Evolutionary conservation across 1,140 invertebrate genomes (phyloP).

Genomic region (Drosophila parvula): DNA sequence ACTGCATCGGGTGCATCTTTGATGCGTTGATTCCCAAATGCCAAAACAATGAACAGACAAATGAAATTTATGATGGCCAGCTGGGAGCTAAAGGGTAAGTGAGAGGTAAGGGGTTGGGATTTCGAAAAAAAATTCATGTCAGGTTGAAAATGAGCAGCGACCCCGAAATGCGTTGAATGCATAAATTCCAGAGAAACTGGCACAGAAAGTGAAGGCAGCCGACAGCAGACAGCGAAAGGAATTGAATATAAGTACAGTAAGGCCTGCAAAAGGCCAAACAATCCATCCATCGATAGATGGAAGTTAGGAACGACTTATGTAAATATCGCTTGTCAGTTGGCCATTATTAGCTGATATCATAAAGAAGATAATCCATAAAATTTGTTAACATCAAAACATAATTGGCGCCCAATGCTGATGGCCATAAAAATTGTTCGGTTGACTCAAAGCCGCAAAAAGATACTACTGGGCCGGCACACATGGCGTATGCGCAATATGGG

Average conservation of each 20-base stretch:
- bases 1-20: constrained; percentile 18
- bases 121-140: constrained; percentile 25
- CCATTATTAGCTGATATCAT: constrained; percentile 7
- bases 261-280: neutral
- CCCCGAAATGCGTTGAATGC: constrained; percentile 31
- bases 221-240: neutral
- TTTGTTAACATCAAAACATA: constrained; percentile 44
- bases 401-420: constrained; percentile 32
- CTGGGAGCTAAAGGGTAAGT: neutral
- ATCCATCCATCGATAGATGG: neutral
- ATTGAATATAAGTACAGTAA: constrained; percentile 2
- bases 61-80: constrained; percentile 48
- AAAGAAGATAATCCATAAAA: constrained; percentile 39
- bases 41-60: constrained; percentile 52
- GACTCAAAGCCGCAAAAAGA: constrained; percentile 29
- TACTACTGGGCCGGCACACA: constrained; percentile 9
- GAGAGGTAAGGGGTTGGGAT: no score
- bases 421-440: constrained; percentile 33
- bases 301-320: neutral
- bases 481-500: constrained; percentile 38
- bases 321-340: neutral
- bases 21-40: constrained; percentile 54
- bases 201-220: constrained; percentile 15
- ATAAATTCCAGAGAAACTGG: constrained; percentile 30
- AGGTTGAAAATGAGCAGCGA: constrained; percentile 43